A percentile compares a stretch with the other conserved stretches of the same genome.
These are phyloP conservation scores for Conomelus anceps DNA, from an alignment of 2,888 invertebrate genomes.

Conservation along the genomic window DNA sequence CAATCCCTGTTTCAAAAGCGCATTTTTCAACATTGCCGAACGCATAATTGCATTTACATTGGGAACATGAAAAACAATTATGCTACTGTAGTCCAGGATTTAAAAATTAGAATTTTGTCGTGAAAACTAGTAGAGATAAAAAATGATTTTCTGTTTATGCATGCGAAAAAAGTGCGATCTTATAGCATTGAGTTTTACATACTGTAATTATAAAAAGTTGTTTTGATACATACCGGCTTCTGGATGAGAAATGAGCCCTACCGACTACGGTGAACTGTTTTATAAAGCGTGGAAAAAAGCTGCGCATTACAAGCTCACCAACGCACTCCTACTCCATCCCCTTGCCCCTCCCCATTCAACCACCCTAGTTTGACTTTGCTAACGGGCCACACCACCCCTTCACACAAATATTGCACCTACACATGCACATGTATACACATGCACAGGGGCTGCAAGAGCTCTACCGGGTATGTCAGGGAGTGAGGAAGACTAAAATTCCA, in stretches of 20 bases:
- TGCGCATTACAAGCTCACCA: neutral
- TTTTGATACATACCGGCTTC: neutral
- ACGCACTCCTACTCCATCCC: neutral
- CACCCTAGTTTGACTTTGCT: neutral
- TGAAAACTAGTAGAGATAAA: too few relatives aligned
- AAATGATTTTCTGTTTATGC: too few relatives aligned
- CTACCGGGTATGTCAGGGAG: neutral
- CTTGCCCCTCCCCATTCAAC: neutral
- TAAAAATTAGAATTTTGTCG: too few relatives aligned
- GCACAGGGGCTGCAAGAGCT: neutral
- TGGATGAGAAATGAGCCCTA: neutral
- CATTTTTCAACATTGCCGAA: too few relatives aligned
- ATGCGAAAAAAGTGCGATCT: neutral
- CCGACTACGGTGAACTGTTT: neutral
- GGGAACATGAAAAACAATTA: too few relatives aligned
- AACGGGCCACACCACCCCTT: neutral
- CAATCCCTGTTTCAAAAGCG: too few relatives aligned
- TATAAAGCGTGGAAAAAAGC: neutral
- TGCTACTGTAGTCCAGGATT: too few relatives aligned
- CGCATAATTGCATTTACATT: too few relatives aligned
- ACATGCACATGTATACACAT: neutral
- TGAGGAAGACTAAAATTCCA: neutral
- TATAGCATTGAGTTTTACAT: neutral
- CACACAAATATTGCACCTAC: neutral
- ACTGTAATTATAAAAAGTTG: neutral